Base-by-base conservation (phyloP, 2,888 invertebrate species). In the Hypselothyrea guttata region DNA sequence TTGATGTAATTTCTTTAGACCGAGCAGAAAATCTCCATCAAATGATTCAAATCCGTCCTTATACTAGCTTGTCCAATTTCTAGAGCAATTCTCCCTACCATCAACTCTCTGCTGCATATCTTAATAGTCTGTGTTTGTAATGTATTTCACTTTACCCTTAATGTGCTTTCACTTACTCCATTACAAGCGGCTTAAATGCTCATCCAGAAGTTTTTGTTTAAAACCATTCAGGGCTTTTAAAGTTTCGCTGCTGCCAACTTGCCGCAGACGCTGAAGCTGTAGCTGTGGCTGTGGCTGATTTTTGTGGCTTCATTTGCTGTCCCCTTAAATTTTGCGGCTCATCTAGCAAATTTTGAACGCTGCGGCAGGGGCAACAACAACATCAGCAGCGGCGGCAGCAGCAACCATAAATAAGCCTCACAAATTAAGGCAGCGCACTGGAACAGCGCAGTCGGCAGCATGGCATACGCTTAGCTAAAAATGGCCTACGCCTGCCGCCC, bases 321-420 rank as follows among this genome's bases (percentile, higher is more conserved):
- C 30, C 37, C 15, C 22, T 37, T 54, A 51, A 58, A 42, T 51
- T 46, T 47, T 13, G 37, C 13, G 37, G 38, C 27, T 68, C 51
- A 15, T 40, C 54, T 48, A 16, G 12, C 15, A 41, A 38, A 33
- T 48, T 68, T 55, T 35, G 22, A 5, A 22, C 22, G 5, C 22
- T 4, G 22, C 22, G 5, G 22, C 22, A 22, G 22, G 3, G 5
- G 22, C 22, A 22, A 5, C 22, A 22, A 22, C 22, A 22, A 5
- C 22, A 22, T 2, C 22, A 22, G 22, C 22, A 22, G 5, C 22
- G 49, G 31, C 35, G 40, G 48, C 41, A 46, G 28, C 56, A 28
- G 54, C 38, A 45, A 40, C 40, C 60, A 58, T 60, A 67, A 76
- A 76, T 79, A 79, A 70, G 73, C 76, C 73, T 53, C 58, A 67